A percentile compares a stretch with the other conserved stretches of the same genome.
Evolutionary conservation across 2,888 invertebrate genomes (phyloP).

Genomic region (Hemaris fuciformis): DNA sequence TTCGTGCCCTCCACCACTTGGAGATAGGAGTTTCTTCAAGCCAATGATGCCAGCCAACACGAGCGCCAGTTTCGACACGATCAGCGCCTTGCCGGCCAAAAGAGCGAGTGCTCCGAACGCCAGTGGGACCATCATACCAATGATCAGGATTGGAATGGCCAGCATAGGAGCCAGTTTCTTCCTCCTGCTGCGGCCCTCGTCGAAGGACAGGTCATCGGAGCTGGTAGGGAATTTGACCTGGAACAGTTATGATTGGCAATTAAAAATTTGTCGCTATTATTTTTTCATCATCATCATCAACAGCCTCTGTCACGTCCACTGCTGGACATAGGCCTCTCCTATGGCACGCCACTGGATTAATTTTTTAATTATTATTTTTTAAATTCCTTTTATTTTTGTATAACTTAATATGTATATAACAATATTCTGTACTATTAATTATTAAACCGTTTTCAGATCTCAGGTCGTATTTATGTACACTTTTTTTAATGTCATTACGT

Average conservation of each 20-base stretch:
- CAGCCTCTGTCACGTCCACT: too few species aligned
- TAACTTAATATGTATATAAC: too few species aligned
- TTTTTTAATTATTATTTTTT: too few species aligned
- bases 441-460: too few species aligned
- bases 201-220: slow-evolving; percentile 84
- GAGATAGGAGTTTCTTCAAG: slow-evolving; percentile 89
- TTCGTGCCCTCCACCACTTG: slow-evolving; percentile 83
- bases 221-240: slow-evolving; percentile 89
- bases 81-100: slow-evolving; percentile 91
- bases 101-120: slow-evolving; percentile 91
- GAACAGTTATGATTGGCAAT: too few species aligned
- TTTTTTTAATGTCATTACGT: too few species aligned
- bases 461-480: too few species aligned
- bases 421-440: too few species aligned
- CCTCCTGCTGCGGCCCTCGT: slow-evolving; percentile 86
- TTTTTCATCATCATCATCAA: background rate
- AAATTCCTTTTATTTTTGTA: too few species aligned
- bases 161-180: slow-evolving; percentile 88
- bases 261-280: too few species aligned
- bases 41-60: slow-evolving; percentile 92
- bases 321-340: too few species aligned
- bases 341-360: too few species aligned
- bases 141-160: slow-evolving; percentile 89
- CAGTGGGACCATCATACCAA: slow-evolving; percentile 90
- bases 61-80: slow-evolving; percentile 91